Base-by-base conservation (phyloP, 2,797 vertebrate genomes). In the Rachycentron canadum region DNA sequence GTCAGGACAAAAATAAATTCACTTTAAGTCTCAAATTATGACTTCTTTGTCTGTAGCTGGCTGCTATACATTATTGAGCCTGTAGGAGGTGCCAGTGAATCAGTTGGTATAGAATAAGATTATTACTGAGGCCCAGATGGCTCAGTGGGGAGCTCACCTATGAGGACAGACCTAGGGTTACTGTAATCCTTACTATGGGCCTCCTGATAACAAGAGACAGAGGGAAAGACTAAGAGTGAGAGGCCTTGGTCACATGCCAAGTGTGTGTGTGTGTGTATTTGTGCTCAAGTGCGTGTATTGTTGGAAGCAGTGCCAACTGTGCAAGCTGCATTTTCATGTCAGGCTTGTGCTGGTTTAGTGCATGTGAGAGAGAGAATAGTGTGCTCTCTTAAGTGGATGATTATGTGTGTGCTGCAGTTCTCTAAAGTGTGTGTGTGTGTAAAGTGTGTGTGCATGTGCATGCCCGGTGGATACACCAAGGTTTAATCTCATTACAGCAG, bases 401-500 rank as follows among this genome's bases (percentile, higher is more conserved):
- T 60, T 81, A 30, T 85, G 52, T 81, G 65, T 80, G 82, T 76
- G 61, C 23, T 75, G 74, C 71, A 68, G 59, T 5, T 21, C 55
- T 88, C 69, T 81, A 21, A 76, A 73, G 79, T 28, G 73, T 83
- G 82, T 79, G 63, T 83, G 65, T 71, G 32, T 32, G 32, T 76
- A 47, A 64, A 74, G 76, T 79, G 79, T 76, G 79, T 53, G 63
- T 73, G 79, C 17, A 28, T 74, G 77, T 70, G 78, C 62, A 60
- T 58, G 76, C 83, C 82, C 63, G 52, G 71, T 83, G 81, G 89
- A 92, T 89, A 89, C 85, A 92, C 92, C 81, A 75, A 80, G 87
- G 89, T 92, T 91, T 95, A 95, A 96, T 95, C 94, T 93, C 92
- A 94, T 95, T 96, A 95, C 81, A 36, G 82, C 93, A 94, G 93